A percentile compares a stretch with the other conserved stretches of the same genome.
Evolutionary conservation across 2,797 vertebrate species (phyloP).

Genomic region (Otolemur crassicaudatus): DNA sequence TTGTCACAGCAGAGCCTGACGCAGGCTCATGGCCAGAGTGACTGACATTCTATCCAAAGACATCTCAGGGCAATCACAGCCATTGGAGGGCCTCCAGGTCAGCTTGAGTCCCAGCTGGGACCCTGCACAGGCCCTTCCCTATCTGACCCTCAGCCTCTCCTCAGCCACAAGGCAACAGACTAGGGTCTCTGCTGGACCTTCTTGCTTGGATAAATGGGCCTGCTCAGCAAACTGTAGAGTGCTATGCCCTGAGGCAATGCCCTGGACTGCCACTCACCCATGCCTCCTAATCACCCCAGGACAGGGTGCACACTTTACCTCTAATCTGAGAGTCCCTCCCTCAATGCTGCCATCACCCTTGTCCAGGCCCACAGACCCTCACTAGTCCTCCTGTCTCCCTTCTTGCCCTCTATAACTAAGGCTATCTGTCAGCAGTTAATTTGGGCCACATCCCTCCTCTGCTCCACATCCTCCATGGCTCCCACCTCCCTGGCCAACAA

Average conservation of each 20-base stretch:
- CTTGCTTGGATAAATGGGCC: rapidly evolving
- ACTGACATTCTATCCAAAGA: neutral
- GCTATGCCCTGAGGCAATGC: neutral
- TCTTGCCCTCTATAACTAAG: neutral
- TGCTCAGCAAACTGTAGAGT: neutral
- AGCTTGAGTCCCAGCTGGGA: neutral
- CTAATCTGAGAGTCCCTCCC: neutral
- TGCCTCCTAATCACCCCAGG: neutral
- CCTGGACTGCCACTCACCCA: neutral
- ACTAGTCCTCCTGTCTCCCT: neutral
- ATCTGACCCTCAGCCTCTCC: neutral
- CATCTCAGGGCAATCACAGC: neutral
- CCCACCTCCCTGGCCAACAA: neutral
- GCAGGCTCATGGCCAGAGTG: neutral
- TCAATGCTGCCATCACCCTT: neutral
- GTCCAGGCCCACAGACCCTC: neutral
- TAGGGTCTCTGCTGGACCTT: neutral
- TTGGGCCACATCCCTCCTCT: neutral
- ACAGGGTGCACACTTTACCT: neutral
- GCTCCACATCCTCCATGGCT: neutral
- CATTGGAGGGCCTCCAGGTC: neutral
- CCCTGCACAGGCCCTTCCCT: neutral
- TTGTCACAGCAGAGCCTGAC: neutral
- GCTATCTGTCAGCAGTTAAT: neutral
- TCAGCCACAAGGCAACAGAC: neutral